Evolutionary conservation across 2,113 vertebrate species (phyloP).

Genomic region (Bolborhynchus lineola): DNA sequence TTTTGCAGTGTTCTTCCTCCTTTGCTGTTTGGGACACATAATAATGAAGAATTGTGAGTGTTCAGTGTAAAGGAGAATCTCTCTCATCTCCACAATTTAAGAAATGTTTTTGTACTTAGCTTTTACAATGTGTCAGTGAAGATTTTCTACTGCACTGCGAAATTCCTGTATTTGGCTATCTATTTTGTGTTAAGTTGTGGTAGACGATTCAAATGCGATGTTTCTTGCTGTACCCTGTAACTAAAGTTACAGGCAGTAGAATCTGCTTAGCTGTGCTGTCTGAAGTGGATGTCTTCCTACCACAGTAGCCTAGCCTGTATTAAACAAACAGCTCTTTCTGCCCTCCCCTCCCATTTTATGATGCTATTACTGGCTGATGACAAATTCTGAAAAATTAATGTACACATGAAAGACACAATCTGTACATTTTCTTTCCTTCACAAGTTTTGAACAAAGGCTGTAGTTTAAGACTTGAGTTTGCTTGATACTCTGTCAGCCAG

Average conservation of each 20-base stretch:
- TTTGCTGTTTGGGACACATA: background rate
- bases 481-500: background rate
- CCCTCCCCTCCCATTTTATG: background rate
- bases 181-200: rapidly evolving
- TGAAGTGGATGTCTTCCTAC: background rate
- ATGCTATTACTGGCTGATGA: background rate
- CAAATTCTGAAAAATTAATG: background rate
- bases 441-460: background rate
- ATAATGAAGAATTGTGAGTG: background rate
- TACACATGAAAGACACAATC: background rate
- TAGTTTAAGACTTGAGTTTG: background rate
- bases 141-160: background rate
- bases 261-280: background rate
- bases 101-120: background rate
- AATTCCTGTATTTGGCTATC: background rate
- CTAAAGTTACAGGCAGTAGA: background rate
- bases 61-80: background rate
- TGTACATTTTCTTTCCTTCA: background rate
- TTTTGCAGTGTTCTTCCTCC: background rate
- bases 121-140: rapidly evolving
- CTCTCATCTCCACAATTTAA: background rate
- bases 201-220: background rate
- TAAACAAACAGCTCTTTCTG: background rate
- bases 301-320: background rate
- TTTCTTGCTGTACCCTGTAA: background rate